Percentiles rank a stretch among this genome's conserved stretches.
These are phyloP conservation scores for Corythornis madagascariensis DNA, from an alignment of 2,113 vertebrate species.

Conservation along the genomic window DNA sequence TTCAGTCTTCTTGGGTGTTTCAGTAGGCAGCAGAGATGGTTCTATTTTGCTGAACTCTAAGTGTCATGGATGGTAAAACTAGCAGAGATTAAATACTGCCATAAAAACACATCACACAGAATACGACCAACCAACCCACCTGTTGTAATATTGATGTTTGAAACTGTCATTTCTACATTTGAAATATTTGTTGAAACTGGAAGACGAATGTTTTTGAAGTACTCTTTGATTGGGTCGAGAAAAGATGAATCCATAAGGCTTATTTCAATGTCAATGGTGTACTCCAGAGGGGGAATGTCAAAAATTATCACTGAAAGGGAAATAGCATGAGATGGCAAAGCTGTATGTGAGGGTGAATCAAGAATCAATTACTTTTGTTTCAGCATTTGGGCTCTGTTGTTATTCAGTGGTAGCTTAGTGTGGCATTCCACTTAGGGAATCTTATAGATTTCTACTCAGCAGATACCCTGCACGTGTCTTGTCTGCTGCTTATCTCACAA, in stretches of 20 bases:
- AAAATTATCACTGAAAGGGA: conserved; percentile 49
- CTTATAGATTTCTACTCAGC: neutral
- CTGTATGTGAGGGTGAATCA: neutral
- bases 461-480: neutral
- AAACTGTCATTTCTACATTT: conserved; percentile 1
- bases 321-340: neutral
- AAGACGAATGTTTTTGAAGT: conserved; percentile 44
- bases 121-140: conserved; percentile 49
- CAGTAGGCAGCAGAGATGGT: neutral
- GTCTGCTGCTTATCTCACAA: neutral
- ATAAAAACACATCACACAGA: neutral
- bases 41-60: neutral
- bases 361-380: neutral
- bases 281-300: neutral
- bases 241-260: conserved; percentile 48
- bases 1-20: neutral
- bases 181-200: conserved; percentile 38
- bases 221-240: conserved; percentile 39
- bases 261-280: conserved; percentile 63
- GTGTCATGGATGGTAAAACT: fast-evolving
- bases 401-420: neutral
- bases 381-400: neutral
- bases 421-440: neutral
- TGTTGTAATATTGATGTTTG: conserved; percentile 67
- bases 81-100: neutral